Evolutionary conservation across 1,140 invertebrate genomes (phyloP).

Genomic region (Trichonephila clavata): DNA sequence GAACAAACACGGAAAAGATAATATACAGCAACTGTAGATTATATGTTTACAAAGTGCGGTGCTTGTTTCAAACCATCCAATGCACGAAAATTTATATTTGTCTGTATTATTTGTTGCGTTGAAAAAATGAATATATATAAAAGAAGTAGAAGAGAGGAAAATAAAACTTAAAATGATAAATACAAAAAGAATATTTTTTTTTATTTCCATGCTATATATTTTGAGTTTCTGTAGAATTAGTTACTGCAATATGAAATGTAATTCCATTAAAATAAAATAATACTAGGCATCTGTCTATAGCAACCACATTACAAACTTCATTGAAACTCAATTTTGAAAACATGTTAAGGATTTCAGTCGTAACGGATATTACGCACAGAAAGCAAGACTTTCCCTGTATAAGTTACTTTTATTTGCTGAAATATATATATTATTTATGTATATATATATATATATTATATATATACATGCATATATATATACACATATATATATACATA

Average conservation of each 20-base stretch:
- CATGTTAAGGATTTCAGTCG: background rate
- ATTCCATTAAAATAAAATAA: background rate
- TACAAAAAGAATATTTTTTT: background rate
- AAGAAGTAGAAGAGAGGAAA: background rate
- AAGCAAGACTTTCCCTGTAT: too few species aligned
- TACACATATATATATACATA: too few species aligned
- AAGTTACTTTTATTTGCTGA: too few species aligned
- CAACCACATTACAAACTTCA: background rate
- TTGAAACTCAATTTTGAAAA: background rate
- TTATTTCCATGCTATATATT: background rate
- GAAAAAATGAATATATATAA: constrained; percentile 4
- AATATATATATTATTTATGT: too few species aligned
- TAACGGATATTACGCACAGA: too few species aligned
- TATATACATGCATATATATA: too few species aligned
- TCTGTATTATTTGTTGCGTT: constrained; percentile 5
- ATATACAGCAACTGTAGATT: constrained; percentile 44
- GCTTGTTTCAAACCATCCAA: constrained; percentile 36
- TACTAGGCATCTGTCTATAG: background rate
- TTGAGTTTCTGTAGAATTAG: background rate
- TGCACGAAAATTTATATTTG: constrained; percentile 36
- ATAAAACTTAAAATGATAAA: background rate
- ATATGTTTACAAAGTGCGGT: constrained; percentile 51
- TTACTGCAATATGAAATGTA: background rate
- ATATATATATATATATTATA: too few species aligned
- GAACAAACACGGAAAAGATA: constrained; percentile 67